Percentiles rank a stretch among this genome's conserved stretches.
phyloP scores from a whole-genome alignment of 2,888 invertebrate genomes.

The Morinoia aosen region DNA sequence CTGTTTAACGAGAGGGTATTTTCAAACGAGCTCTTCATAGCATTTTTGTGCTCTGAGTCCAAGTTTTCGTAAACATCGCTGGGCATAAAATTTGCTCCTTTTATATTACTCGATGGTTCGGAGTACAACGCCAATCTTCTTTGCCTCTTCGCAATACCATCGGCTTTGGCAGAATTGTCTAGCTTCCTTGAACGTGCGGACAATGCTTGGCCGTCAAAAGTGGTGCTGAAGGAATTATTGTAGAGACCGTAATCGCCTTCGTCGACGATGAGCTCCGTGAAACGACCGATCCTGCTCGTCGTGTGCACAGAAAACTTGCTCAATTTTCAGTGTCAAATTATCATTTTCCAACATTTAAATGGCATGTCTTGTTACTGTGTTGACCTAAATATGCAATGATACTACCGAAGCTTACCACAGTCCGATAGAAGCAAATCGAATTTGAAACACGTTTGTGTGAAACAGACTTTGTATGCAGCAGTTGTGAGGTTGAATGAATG shows the following conservation, averaged over 20 bases:
- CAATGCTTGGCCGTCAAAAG: constrained; percentile 33
- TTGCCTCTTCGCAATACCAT: neutral
- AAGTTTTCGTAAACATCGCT: neutral
- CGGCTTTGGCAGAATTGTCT: neutral
- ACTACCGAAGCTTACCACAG: too few species aligned
- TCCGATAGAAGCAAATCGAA: too few species aligned
- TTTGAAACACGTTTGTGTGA: too few species aligned
- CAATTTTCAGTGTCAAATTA: neutral
- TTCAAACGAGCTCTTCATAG: neutral
- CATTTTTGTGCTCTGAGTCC: neutral
- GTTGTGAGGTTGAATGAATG: too few species aligned
- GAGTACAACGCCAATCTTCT: neutral
- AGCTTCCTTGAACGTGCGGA: neutral
- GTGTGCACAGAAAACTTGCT: neutral
- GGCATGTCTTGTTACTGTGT: neutral
- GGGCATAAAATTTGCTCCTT: neutral
- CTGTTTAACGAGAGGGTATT: constrained; percentile 32
- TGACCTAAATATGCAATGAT: neutral
- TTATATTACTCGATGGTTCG: neutral
- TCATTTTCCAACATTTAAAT: neutral
- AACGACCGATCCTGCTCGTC: constrained; percentile 33
- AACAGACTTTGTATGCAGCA: too few species aligned
- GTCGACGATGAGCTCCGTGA: constrained; percentile 58
- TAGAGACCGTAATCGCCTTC: constrained; percentile 60
- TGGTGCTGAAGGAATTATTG: constrained; percentile 58